Evolutionary conservation across 2,797 vertebrate genomes (phyloP).

Genomic region (Saxicola maurus): DNA sequence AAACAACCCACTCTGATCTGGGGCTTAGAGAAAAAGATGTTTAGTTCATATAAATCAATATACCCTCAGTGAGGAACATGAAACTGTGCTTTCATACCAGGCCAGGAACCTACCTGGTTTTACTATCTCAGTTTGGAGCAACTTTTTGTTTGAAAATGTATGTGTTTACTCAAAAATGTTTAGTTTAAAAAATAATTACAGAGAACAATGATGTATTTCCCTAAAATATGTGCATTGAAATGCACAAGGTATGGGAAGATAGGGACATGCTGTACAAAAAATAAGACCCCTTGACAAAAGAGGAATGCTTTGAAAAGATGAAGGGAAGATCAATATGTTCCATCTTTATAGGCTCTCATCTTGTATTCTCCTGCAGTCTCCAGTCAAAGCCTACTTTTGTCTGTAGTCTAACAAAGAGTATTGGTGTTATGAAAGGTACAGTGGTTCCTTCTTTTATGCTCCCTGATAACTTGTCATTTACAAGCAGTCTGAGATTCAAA

Average conservation of each 20-base stretch:
- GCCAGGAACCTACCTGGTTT: background rate
- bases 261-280: background rate
- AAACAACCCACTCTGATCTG: background rate
- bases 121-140: background rate
- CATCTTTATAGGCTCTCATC: conserved; percentile 21
- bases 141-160: background rate
- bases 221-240: background rate
- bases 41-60: conserved; percentile 39
- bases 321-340: conserved; percentile 54
- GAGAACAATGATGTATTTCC: background rate
- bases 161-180: background rate
- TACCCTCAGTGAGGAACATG: background rate
- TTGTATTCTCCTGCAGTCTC: conserved; percentile 13
- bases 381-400: conserved; percentile 43
- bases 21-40: background rate
- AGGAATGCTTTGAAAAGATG: conserved; percentile 50
- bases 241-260: background rate
- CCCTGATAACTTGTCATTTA: conserved; percentile 21
- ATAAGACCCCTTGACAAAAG: conserved; percentile 22
- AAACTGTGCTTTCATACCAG: background rate
- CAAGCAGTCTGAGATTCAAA: background rate
- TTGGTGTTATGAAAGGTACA: background rate
- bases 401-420: conserved; percentile 49
- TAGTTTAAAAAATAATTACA: background rate
- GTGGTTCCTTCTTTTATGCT: conserved; percentile 3